phyloP scores from a whole-genome alignment of 2,888 invertebrate genomes.

The Cordilura impudica region DNA sequence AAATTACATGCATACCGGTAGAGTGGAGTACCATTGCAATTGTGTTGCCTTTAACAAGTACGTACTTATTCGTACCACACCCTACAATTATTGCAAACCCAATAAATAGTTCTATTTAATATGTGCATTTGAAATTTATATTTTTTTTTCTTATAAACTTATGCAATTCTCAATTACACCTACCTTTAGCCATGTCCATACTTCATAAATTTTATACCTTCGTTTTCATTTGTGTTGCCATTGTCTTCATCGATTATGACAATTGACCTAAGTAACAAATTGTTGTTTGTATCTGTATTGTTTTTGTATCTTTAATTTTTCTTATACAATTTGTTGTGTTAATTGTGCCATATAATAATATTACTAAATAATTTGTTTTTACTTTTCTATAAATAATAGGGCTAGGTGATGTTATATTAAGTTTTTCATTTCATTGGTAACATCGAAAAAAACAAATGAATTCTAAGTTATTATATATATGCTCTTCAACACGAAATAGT shows the following conservation, averaged over 20 bases:
- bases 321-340: conserved; percentile 53
- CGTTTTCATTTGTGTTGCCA: not conserved
- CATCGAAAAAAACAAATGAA: not conserved
- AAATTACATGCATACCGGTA: conserved; percentile 38
- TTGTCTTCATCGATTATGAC: conserved; percentile 33
- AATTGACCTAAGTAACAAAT: conserved; percentile 51
- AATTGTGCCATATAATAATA: conserved; percentile 55
- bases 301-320: conserved; percentile 23
- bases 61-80: conserved; percentile 42
- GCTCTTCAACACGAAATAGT: too few relatives aligned
- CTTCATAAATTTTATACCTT: conserved; percentile 9
- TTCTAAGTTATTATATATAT: too few relatives aligned
- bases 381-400: not conserved
- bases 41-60: conserved; percentile 13
- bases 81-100: conserved; percentile 60
- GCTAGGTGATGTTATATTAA: not conserved
- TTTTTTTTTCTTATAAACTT: conserved; percentile 4
- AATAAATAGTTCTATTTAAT: conserved; percentile 23
- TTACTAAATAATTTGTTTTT: not conserved
- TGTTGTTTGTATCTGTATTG: not conserved
- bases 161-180: conserved; percentile 15
- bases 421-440: not conserved
- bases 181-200: conserved; percentile 24
- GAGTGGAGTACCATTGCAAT: conserved; percentile 31
- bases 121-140: conserved; percentile 3